These are phyloP conservation scores for Eupithecia abbreviata DNA, from an alignment of 2,888 invertebrate genomes.

Conservation along the genomic window DNA sequence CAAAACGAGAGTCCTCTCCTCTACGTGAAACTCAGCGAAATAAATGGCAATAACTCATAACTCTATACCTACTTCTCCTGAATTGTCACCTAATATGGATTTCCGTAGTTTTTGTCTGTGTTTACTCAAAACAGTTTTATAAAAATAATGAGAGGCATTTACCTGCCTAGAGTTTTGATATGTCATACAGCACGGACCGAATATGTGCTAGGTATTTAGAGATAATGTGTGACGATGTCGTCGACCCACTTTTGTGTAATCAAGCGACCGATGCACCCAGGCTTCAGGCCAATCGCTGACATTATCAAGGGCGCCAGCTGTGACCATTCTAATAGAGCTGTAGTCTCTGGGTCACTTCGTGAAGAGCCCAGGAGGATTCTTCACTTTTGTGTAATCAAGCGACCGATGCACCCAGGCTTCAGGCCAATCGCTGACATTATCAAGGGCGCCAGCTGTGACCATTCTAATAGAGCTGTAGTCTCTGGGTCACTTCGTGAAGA, in stretches of 20 bases:
- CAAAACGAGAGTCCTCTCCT: too few species aligned
- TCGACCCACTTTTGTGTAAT: conserved; percentile 1
- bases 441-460: neutral
- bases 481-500: neutral
- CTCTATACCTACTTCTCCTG: neutral
- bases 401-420: neutral
- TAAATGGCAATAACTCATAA: neutral
- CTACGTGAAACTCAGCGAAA: neutral
- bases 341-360: neutral
- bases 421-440: neutral
- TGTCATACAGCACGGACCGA: neutral
- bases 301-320: neutral
- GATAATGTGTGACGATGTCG: neutral
- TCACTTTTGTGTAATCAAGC: neutral
- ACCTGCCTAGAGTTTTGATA: neutral
- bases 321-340: neutral
- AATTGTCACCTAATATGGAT: neutral
- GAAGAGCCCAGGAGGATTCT: too few species aligned
- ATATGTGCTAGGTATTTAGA: neutral
- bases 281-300: neutral
- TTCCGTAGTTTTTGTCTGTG: neutral
- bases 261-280: neutral
- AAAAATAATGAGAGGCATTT: neutral
- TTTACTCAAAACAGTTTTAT: neutral
- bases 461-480: neutral